These are phyloP conservation scores for Mimas tiliae DNA, from an alignment of 2,888 invertebrate genomes.

Conservation along the genomic window DNA sequence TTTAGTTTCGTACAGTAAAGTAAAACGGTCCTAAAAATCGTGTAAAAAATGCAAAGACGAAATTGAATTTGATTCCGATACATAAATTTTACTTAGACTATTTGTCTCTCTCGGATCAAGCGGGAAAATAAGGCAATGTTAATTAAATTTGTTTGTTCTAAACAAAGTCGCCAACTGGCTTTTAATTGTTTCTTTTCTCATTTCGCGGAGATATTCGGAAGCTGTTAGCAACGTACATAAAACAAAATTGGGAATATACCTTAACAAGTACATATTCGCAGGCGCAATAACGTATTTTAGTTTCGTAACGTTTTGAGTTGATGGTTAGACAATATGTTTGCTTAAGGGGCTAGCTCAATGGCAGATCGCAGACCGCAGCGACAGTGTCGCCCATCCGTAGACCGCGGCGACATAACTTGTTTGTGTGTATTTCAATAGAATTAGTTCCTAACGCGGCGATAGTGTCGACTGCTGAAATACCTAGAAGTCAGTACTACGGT, in stretches of 20 bases:
- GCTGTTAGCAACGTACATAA: conserved; percentile 12
- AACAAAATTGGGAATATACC: conserved; percentile 5
- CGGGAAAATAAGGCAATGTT: conserved; percentile 75
- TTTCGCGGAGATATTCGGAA: conserved; percentile 36
- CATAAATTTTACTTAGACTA: conserved; percentile 84
- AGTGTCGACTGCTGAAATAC: too few relatives aligned
- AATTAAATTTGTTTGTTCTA: conserved; percentile 79
- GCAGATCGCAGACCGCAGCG: too few relatives aligned
- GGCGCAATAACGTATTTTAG: background rate
- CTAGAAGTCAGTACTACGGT: too few relatives aligned
- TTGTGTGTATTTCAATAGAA: too few relatives aligned
- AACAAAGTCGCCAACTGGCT: conserved; percentile 68
- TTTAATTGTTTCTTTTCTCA: conserved; percentile 70
- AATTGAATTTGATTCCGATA: conserved; percentile 84
- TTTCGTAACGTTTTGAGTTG: background rate
- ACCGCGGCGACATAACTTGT: too few relatives aligned
- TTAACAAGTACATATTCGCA: background rate
- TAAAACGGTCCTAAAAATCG: conserved; percentile 73
- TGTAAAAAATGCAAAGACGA: conserved; percentile 82
- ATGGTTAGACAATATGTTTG: background rate
- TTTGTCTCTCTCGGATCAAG: conserved; percentile 81
- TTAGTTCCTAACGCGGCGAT: too few relatives aligned
- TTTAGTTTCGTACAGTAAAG: conserved; percentile 55
- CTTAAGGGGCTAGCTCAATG: too few relatives aligned
- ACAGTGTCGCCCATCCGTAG: too few relatives aligned